Base-by-base conservation (phyloP, 2,113 vertebrate genomes). In the Thinocorus orbignyianus region DNA sequence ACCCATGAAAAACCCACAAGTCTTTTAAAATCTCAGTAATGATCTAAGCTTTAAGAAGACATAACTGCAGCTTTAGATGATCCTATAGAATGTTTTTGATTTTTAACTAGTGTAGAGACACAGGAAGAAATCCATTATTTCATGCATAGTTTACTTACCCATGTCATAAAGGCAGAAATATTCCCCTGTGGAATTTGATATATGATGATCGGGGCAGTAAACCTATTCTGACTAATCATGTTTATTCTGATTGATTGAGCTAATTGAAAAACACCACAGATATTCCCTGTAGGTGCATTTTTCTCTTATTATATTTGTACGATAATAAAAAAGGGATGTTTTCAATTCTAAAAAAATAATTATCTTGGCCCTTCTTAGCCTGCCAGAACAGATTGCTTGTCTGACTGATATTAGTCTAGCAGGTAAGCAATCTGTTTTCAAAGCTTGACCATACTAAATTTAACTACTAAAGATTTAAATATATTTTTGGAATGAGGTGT, bases 231-330 rank as follows among this genome's bases (percentile, higher is more conserved):
- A 91, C 57, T 97, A 97, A 97, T 82, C 81, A 49, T 88, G 39
- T 97, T 96, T 97, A 96, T 65, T 82, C 41, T 95, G 86, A 94
- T 96, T 96, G 89, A 97, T 97, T 93, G 88, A 94, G 31, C 74
- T 97, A 97, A 97, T 92, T 97, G 92, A 96, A 97, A 96, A 97
- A 54, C 60, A 96, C 74, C 54, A 74, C 65, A 68, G 70, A 94
- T 86, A 96, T 73, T 87, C 86, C 73, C 86, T 92, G 46, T 88
- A 95, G 84, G 80, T 92, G 62, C 33, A 95, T 95, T 92, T 88
- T 95, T 81, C 68, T 93, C 92, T 88, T 97, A 95, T 96, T 95
- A 74, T 88, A 92, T 95, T 97, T 96, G 26, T 93, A 91, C 86
- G 77, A 94, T 95, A 86, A 94, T 95, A 94, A 94, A 96, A 96